Evolutionary conservation across 2,888 invertebrate species (phyloP).

Genomic region (Tenthredo scrophulariae): DNA sequence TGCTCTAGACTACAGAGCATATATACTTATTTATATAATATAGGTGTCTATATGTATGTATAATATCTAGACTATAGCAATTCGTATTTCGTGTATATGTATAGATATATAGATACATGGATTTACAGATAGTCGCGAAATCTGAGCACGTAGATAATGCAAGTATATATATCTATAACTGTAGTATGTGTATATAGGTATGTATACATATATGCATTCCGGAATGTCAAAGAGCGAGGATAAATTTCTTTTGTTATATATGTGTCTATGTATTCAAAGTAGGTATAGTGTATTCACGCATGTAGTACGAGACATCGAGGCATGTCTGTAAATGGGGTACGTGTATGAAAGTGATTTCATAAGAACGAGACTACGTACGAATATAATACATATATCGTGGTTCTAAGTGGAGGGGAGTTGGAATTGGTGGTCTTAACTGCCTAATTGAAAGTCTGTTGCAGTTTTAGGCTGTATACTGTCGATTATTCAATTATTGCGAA

Average conservation of each 20-base stretch:
- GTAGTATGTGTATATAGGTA: background rate
- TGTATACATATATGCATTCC: background rate
- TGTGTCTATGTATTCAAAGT: background rate
- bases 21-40: background rate
- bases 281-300: background rate
- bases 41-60: background rate
- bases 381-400: background rate
- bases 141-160: slow-evolving; percentile 8
- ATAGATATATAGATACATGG: background rate
- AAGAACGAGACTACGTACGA: slow-evolving; percentile 39
- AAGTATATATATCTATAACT: background rate
- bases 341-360: slow-evolving; percentile 52
- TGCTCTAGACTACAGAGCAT: background rate
- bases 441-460: slow-evolving; percentile 22
- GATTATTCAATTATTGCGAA: slow-evolving; percentile 33
- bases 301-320: background rate
- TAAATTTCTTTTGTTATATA: background rate
- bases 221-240: slow-evolving; percentile 20
- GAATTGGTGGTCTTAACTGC: background rate
- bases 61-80: background rate
- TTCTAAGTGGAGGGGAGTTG: background rate
- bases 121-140: background rate
- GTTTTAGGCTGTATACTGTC: slow-evolving; percentile 11
- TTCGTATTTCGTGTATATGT: background rate
- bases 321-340: slow-evolving; percentile 15